phyloP scores from a whole-genome alignment of 2,888 invertebrate species.

The Tuta absoluta region DNA sequence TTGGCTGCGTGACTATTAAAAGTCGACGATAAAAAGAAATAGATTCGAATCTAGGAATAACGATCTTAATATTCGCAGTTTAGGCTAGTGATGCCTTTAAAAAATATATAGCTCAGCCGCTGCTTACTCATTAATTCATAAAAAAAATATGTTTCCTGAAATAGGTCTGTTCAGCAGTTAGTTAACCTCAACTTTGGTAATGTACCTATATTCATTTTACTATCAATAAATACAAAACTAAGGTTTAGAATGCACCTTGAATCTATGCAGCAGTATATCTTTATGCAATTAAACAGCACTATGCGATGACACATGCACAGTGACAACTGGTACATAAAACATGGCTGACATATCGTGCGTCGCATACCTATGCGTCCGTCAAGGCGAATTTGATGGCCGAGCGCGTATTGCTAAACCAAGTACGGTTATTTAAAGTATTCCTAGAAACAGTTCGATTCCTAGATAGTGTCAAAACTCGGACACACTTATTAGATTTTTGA shows the following conservation, averaged over 20 bases:
- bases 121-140: too few relatives aligned
- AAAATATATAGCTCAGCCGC: too few relatives aligned
- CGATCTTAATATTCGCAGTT: background rate
- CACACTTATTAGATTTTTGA: background rate
- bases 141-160: too few relatives aligned
- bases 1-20: slow-evolving; percentile 30
- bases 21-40: background rate
- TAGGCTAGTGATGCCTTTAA: too few relatives aligned
- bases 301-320: slow-evolving; percentile 51
- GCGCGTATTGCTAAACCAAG: slow-evolving; percentile 9
- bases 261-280: background rate
- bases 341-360: slow-evolving; percentile 42
- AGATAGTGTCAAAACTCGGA: background rate
- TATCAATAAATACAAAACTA: background rate
- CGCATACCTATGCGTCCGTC: slow-evolving; percentile 58
- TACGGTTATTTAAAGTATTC: slow-evolving; percentile 23
- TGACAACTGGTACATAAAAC: slow-evolving; percentile 51
- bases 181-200: too few relatives aligned
- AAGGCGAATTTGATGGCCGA: slow-evolving; percentile 46
- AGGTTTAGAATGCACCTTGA: background rate
- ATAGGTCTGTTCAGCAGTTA: too few relatives aligned
- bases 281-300: slow-evolving; percentile 35
- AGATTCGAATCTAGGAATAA: background rate
- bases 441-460: background rate
- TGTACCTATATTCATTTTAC: too few relatives aligned